Base-by-base conservation (phyloP, 2,888 invertebrate genomes). In the Amphimallon solstitiale region DNA sequence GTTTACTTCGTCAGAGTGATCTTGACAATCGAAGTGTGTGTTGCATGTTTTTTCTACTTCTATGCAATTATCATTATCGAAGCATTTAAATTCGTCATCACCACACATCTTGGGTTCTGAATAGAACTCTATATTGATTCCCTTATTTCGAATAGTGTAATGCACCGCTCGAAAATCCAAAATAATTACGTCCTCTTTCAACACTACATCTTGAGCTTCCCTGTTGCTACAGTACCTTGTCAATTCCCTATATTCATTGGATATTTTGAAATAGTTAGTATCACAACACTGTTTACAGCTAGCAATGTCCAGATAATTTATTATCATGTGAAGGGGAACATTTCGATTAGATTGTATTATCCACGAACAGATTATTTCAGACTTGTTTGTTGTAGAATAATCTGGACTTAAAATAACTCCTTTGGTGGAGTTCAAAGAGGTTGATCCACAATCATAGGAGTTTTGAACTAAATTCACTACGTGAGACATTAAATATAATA, bases 1-100 rank as follows among this genome's bases (percentile, higher is more conserved):
- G 52, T 71, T 71, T 14, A 71, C 60, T 59, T 74, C 74, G 51
- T 74, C 74, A 2, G 72, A 72, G 68, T 73, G 72, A 59, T 73
- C 73, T 6, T 37, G 54, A 59, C 74, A 74, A 45, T 71, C 67
- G 46, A 72, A 72, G 23, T 38, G 56, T 4, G 49, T 59, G 60
- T 74, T 68, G 62, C 74, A 74, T 35, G 68, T 51, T 17, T 70
- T 54, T 2, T 35, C 38, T 34, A 46, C 60, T 56, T 66, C 67
- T 64, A 70, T 71, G 51, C 72, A 72, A 10, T 56, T 52, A 12
- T 52, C 65, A 48, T 59, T 65, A 46, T 71, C 70, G 17, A 64
- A 29, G 60, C 73, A 73, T 37, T 70, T 65, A 52, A 69, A 69
- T 52, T 70, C 65, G 45, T 52, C 51, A 17, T 63, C 52, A 10